phyloP scores from a whole-genome alignment of 2,888 invertebrate genomes.

The Chrysotoxum bicinctum region DNA sequence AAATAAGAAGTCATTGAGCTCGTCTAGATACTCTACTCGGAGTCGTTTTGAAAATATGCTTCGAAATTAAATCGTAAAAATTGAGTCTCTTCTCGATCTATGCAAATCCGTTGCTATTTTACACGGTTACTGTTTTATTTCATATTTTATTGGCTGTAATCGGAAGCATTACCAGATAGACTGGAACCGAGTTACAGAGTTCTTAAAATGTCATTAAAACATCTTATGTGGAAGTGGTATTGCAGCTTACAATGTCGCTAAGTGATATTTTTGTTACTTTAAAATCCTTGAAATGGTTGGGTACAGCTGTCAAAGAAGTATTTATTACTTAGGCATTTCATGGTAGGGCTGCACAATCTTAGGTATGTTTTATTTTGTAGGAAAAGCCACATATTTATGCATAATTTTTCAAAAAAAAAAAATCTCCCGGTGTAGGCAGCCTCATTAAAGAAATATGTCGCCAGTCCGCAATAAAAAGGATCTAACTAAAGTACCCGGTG shows the following conservation, averaged over 20 bases:
- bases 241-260: conserved; percentile 35
- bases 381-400: conserved; percentile 28
- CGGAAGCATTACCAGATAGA: conserved; percentile 7
- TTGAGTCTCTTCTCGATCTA: conserved; percentile 33
- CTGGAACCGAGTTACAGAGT: conserved; percentile 14
- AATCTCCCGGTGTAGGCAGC: conserved; percentile 24
- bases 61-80: conserved; percentile 49
- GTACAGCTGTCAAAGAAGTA: conserved; percentile 39
- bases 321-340: conserved; percentile 47
- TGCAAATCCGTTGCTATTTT: conserved; percentile 45
- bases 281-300: conserved; percentile 9
- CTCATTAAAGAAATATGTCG: conserved; percentile 68
- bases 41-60: conserved; percentile 45
- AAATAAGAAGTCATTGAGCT: conserved; percentile 33
- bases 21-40: not conserved
- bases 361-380: not conserved
- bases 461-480: conserved; percentile 55
- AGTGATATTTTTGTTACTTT: conserved; percentile 26
- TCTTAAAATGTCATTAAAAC: conserved; percentile 61
- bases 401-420: not conserved
- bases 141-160: conserved; percentile 69
- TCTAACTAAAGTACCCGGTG: conserved; percentile 19
- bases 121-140: conserved; percentile 22
- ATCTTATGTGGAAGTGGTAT: conserved; percentile 19
- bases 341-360: not conserved